A percentile compares a stretch with the other conserved stretches of the same genome.
Conservation (phyloP, 2,113 vertebrate species). For the Grammomys dolichurus region DNA sequence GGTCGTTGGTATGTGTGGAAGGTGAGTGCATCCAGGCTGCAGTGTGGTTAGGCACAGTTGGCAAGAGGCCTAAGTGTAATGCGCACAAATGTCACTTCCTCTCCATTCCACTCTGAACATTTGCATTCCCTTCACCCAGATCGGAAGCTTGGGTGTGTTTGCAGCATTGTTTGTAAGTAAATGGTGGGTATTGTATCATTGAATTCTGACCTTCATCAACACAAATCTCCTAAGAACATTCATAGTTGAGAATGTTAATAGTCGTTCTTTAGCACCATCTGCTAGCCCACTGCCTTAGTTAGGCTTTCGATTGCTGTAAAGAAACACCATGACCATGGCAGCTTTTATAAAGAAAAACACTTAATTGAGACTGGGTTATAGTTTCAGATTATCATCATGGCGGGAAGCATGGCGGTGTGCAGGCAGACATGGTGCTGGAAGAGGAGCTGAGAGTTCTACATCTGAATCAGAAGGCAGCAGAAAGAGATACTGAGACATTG, state of each 20-base stretch:
- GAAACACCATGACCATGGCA: not conserved
- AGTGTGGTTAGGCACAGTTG: not conserved
- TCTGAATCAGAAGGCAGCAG: not conserved
- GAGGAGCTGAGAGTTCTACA: not conserved
- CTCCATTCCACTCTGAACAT: not conserved
- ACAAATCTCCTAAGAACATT: not conserved
- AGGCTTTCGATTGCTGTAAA: not conserved
- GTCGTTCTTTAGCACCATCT: not conserved
- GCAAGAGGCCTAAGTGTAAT: not conserved
- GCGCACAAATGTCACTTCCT: not conserved
- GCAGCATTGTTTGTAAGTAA: not conserved
- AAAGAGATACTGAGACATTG: not conserved
- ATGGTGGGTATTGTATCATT: not conserved
- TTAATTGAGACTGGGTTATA: not conserved
- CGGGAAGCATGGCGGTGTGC: not conserved
- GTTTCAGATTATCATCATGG: not conserved
- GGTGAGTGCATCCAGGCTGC: no score
- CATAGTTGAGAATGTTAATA: not conserved
- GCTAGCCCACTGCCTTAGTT: not conserved
- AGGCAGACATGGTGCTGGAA: not conserved
- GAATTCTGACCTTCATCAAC: not conserved
- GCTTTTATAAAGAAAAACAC: not conserved
- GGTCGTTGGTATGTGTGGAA: accelerated
- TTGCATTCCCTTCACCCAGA: not conserved
- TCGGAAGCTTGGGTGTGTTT: not conserved